Conservation (phyloP, 2,888 invertebrate species). For the Watsonalla binaria region DNA sequence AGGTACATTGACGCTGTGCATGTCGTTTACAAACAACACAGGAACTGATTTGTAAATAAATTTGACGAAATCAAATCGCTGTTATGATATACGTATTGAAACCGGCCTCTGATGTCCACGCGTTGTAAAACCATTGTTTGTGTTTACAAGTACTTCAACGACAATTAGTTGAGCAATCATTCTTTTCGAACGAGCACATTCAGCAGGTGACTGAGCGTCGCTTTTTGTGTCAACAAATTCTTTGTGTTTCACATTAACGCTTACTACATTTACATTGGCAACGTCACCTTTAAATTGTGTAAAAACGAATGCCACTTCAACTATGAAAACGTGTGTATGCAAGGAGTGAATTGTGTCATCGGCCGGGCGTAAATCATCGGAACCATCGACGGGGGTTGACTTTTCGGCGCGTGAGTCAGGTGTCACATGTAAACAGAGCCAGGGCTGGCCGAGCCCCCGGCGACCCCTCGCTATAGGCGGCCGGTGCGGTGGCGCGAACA, state of each 20-base stretch:
- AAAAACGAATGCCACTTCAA: slow-evolving; percentile 25
- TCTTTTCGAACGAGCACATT: slow-evolving; percentile 50
- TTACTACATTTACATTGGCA: slow-evolving; percentile 42
- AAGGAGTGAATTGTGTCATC: slow-evolving; percentile 20
- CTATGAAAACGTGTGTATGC: slow-evolving; percentile 31
- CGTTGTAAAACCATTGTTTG: slow-evolving; percentile 52
- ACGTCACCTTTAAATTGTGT: slow-evolving; percentile 39
- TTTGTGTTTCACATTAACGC: slow-evolving; percentile 43
- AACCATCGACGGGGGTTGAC: slow-evolving; percentile 26
- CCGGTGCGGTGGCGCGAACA: slow-evolving; percentile 67
- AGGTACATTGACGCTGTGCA: not conserved
- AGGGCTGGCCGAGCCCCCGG: slow-evolving; percentile 41
- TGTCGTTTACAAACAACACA: slow-evolving; percentile 33
- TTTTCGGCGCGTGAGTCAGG: slow-evolving; percentile 61
- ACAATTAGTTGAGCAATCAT: slow-evolving; percentile 65
- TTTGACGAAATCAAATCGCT: slow-evolving; percentile 42
- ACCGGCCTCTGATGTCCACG: slow-evolving; percentile 47
- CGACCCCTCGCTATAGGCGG: slow-evolving; percentile 43
- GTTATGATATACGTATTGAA: slow-evolving; percentile 40
- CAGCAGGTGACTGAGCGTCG: slow-evolving; percentile 46
- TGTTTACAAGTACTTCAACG: slow-evolving; percentile 50
- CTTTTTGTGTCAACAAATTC: slow-evolving; percentile 45
- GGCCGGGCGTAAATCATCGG: slow-evolving; percentile 30
- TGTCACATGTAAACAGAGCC: slow-evolving; percentile 54
- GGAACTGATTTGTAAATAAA: slow-evolving; percentile 50